phyloP scores from a whole-genome alignment of 2,888 invertebrate genomes.

The Linyphia triangularis region DNA sequence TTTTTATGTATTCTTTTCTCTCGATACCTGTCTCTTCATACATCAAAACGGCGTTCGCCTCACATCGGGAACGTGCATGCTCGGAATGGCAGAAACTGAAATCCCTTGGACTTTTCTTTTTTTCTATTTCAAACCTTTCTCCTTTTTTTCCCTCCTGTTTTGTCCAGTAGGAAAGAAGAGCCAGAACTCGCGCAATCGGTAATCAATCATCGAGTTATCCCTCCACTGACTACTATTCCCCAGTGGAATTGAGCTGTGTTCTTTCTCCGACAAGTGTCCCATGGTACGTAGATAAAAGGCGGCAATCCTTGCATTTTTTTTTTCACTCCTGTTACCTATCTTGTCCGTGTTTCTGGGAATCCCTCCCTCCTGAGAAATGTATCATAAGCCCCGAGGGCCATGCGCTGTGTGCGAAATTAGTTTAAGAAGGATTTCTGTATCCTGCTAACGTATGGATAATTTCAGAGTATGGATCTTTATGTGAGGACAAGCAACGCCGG shows the following conservation, averaged over 20 bases:
- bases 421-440: too few relatives aligned
- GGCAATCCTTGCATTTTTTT: background rate
- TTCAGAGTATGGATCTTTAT: too few relatives aligned
- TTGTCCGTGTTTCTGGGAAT: background rate
- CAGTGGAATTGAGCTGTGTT: slow-evolving; percentile 2
- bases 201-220: slow-evolving; percentile 64
- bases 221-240: slow-evolving; percentile 48
- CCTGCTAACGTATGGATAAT: too few relatives aligned
- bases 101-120: background rate
- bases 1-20: too few relatives aligned
- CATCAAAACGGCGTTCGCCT: background rate
- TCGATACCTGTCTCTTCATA: background rate
- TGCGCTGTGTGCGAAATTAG: too few relatives aligned
- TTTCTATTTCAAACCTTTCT: background rate
- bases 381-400: background rate
- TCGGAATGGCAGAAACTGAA: background rate
- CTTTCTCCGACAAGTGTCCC: slow-evolving; percentile 38
- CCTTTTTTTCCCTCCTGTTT: background rate
- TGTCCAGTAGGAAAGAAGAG: background rate
- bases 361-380: background rate
- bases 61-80: background rate
- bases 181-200: slow-evolving; percentile 43
- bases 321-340: background rate
- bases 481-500: too few relatives aligned
- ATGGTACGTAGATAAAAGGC: slow-evolving; percentile 53